Base-by-base conservation (phyloP, 2,888 invertebrate genomes). In the Cheilosia vulpina region DNA sequence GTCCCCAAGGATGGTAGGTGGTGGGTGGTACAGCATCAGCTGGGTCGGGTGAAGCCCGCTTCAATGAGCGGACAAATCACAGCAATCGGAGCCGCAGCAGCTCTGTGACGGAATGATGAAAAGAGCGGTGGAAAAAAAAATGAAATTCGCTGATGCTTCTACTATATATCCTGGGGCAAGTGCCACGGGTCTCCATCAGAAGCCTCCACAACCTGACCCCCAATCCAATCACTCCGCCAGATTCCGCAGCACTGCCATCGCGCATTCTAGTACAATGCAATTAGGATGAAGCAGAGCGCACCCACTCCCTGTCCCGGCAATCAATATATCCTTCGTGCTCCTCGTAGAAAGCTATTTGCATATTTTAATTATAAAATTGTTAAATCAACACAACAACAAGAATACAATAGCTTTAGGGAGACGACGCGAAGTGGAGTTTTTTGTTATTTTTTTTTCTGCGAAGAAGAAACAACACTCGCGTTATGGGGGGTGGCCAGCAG, bases 331-430 rank as follows among this genome's bases (percentile, higher is more conserved):
- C 84, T 71, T 65, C 55, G 63, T 69, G 73, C 69, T 79, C 52
- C 75, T 79, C 69, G 75, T 60, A 47, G 71, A 75, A 84, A 84
- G 84, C 84, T 69, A 80, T 84, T 84, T 84, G 84, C 84, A 84
- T 84, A 84, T 84, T 84, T 84, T 84, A 84, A 84, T 84, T 84
- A 84, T 84, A 84, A 84, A 84, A 84, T 84, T 84, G 84, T 84
- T 80, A 84, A 84, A 84, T 84, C 84, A 84, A 84, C 84, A 80
- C 84, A 84, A 84, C 84, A 84, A 84, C 80, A 84, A 75, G 75
- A 65, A 60, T 65, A 71, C 73, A 84, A 75, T 76, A 60, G 75
- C 84, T 80, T 34, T 47, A 41, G 58, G 77, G 82, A n/a, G 34
- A 45, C 15, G 31, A 41, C 27, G 68, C 53, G 4, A 58, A 60